phyloP scores from a whole-genome alignment of 2,888 invertebrate species.

The Allolobophora icterica region DNA sequence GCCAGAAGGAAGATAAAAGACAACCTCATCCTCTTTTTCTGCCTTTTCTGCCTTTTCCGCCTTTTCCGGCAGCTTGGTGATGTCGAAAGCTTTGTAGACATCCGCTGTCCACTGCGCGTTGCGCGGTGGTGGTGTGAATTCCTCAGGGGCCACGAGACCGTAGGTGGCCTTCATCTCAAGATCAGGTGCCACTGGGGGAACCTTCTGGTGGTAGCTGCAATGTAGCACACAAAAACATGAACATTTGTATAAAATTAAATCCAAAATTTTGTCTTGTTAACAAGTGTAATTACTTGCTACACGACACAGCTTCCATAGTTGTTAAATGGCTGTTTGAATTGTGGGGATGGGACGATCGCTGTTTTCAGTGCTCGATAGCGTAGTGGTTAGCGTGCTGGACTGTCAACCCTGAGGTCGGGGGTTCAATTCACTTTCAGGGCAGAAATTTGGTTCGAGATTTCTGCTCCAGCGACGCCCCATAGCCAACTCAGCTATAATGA shows the following conservation, averaged over 20 bases:
- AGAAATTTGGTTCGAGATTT: too few relatives aligned
- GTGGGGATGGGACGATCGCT: too few relatives aligned
- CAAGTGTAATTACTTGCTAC: too few relatives aligned
- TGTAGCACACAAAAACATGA: neutral
- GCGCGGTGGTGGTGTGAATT: slow-evolving; percentile 68
- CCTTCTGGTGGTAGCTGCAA: slow-evolving; percentile 72
- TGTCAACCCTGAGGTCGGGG: too few relatives aligned
- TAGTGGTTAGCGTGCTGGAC: too few relatives aligned
- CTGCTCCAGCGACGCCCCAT: too few relatives aligned
- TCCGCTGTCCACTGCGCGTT: slow-evolving; percentile 69
- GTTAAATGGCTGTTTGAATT: too few relatives aligned
- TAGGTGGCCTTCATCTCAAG: slow-evolving; percentile 72
- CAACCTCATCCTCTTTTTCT: slow-evolving; percentile 21
- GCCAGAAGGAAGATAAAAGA: neutral
- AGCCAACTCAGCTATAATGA: too few relatives aligned
- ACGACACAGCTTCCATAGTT: too few relatives aligned
- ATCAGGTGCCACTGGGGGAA: slow-evolving; percentile 70
- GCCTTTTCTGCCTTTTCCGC: slow-evolving; percentile 36
- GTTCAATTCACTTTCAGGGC: too few relatives aligned
- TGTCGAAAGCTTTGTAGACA: slow-evolving; percentile 57
- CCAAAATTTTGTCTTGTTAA: neutral
- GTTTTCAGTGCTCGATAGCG: too few relatives aligned
- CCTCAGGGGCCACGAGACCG: slow-evolving; percentile 72
- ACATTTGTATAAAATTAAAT: neutral
- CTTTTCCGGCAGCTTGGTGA: slow-evolving; percentile 58